These are phyloP conservation scores for Mesocricetus auratus DNA, from an alignment of 2,113 vertebrate genomes.

Conservation along the genomic window DNA sequence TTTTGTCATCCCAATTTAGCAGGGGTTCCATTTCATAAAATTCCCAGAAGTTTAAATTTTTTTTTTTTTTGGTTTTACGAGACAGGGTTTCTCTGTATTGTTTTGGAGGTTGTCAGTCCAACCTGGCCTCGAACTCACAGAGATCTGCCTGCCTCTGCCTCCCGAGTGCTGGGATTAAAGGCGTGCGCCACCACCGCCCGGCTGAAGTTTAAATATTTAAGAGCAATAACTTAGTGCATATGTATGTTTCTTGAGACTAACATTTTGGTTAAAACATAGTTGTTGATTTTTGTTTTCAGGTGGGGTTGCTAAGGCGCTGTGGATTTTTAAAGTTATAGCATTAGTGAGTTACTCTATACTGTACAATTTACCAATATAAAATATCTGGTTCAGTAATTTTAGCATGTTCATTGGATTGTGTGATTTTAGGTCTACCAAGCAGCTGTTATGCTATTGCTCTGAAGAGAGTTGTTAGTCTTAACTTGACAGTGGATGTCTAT, in stretches of 20 bases:
- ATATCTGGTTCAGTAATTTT: neutral
- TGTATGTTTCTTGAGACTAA: slow-evolving; percentile 21
- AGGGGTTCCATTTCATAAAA: slow-evolving; percentile 51
- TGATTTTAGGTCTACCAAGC: slow-evolving; percentile 30
- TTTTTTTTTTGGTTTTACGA: too few relatives aligned
- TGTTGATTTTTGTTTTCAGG: slow-evolving; percentile 8
- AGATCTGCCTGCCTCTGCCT: too few relatives aligned
- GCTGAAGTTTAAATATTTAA: slow-evolving; percentile 64
- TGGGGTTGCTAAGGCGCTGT: neutral
- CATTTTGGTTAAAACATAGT: slow-evolving; percentile 62
- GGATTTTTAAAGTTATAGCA: slow-evolving; percentile 30
- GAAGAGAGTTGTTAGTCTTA: slow-evolving; percentile 56
- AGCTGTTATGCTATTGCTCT: slow-evolving; percentile 31
- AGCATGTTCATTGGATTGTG: slow-evolving; percentile 17
- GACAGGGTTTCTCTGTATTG: too few relatives aligned
- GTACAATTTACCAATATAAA: slow-evolving; percentile 21
- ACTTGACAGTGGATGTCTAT: slow-evolving; percentile 48
- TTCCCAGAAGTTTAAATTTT: slow-evolving; percentile 60
- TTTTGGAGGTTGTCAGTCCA: too few relatives aligned
- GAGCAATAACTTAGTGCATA: slow-evolving; percentile 22
- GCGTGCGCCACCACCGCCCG: too few relatives aligned
- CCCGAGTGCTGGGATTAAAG: too few relatives aligned
- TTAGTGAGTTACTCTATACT: slow-evolving; percentile 38
- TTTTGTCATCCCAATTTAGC: slow-evolving; percentile 58
- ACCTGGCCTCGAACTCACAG: too few relatives aligned